Conservation (phyloP, 2,797 vertebrate species). For the Amazona finschi region DNA sequence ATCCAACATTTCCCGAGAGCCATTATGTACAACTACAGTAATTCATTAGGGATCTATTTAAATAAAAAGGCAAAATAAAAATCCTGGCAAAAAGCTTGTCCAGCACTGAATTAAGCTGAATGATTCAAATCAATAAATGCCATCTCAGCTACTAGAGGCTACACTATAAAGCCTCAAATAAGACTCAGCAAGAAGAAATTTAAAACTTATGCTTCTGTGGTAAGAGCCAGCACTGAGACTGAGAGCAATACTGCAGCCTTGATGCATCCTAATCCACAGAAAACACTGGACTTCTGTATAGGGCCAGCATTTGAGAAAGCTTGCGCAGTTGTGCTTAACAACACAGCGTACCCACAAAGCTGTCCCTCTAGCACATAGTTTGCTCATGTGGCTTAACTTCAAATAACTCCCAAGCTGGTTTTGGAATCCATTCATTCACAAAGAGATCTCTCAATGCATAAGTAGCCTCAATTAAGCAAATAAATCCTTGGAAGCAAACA, state of each 20-base stretch:
- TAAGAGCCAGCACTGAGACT: neutral
- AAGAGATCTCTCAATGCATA: neutral
- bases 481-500: neutral
- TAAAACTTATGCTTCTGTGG: neutral
- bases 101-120: constrained; percentile 9
- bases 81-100: neutral
- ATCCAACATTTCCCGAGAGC: neutral
- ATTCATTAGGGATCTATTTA: constrained; percentile 38
- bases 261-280: neutral
- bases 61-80: constrained; percentile 24
- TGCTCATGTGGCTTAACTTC: neutral
- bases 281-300: neutral
- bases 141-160: neutral
- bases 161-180: neutral
- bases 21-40: neutral
- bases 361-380: neutral
- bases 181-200: neutral
- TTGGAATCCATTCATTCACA: constrained; percentile 31
- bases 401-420: constrained; percentile 9
- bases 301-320: neutral
- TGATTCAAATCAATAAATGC: constrained; percentile 17
- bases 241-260: neutral
- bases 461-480: neutral
- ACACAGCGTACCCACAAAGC: constrained; percentile 29
- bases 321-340: neutral